A percentile compares a stretch with the other conserved stretches of the same genome.
Conservation (phyloP, 2,888 invertebrate species). For the Pollenia amentaria region DNA sequence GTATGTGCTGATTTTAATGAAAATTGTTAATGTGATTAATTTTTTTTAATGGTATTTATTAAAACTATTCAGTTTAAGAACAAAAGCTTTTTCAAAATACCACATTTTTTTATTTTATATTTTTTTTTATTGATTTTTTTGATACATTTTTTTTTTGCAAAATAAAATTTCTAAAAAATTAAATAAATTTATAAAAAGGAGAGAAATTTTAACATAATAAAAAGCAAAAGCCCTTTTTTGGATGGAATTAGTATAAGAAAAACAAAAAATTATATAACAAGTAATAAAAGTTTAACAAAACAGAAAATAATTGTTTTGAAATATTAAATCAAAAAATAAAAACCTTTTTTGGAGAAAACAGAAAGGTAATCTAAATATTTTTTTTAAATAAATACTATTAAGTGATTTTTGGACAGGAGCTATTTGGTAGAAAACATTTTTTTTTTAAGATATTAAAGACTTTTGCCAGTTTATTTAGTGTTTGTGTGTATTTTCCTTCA, state of each 20-base stretch:
- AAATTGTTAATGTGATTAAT: background rate
- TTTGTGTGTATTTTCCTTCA: background rate
- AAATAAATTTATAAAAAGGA: slow-evolving; percentile 31
- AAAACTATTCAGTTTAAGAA: slow-evolving; percentile 1
- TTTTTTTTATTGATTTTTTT: slow-evolving; percentile 48
- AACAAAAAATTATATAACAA: slow-evolving; percentile 24
- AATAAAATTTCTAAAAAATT: slow-evolving; percentile 65
- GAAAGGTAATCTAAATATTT: background rate
- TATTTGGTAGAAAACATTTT: background rate
- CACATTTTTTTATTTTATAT: slow-evolving; percentile 38
- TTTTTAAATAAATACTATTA: background rate
- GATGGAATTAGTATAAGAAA: slow-evolving; percentile 17
- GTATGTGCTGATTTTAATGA: slow-evolving; percentile 28
- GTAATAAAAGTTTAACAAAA: slow-evolving; percentile 20
- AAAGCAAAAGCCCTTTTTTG: slow-evolving; percentile 66
- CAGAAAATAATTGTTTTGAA: background rate
- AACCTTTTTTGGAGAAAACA: background rate
- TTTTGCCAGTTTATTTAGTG: slow-evolving; percentile 42
- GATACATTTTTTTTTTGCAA: slow-evolving; percentile 47
- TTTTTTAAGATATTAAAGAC: slow-evolving; percentile 28
- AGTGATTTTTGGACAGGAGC: background rate
- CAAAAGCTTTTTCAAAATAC: slow-evolving; percentile 49
- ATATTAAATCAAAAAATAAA: slow-evolving; percentile 67
- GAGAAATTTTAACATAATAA: slow-evolving; percentile 2
- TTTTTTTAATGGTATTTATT: background rate